Percentiles rank a stretch among this genome's conserved stretches.
Evolutionary conservation across 1,140 invertebrate genomes (phyloP).

Genomic region (Chymomyza costata): DNA sequence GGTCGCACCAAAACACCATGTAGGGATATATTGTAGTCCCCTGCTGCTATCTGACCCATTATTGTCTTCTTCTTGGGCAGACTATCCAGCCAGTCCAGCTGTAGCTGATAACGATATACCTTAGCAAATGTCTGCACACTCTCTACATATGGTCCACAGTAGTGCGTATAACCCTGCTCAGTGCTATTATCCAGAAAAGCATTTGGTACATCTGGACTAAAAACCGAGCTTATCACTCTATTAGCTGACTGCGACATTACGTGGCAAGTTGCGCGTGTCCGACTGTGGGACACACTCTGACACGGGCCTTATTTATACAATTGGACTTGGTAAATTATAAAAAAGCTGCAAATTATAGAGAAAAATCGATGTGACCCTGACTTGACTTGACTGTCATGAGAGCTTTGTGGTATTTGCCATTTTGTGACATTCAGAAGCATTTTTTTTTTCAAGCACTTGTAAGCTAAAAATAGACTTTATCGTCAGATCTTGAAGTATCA

Average conservation of each 20-base stretch:
- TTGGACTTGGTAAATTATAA: no score
- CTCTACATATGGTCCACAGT: conserved; percentile 9
- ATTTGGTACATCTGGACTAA: conserved; percentile 3
- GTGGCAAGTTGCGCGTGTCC: no score
- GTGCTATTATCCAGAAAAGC: not conserved
- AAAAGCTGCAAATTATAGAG: no score
- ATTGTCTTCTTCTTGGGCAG: not conserved
- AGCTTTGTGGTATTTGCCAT: no score
- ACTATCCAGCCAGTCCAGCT: not conserved
- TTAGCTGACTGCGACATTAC: not conserved
- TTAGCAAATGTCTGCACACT: conserved; percentile 4
- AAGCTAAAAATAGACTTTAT: no score
- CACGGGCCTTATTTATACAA: not conserved
- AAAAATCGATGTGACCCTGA: no score
- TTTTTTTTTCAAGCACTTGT: no score
- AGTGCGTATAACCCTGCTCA: not conserved
- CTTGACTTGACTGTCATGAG: no score
- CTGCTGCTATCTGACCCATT: not conserved
- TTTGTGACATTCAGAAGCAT: no score
- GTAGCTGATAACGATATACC: not conserved
- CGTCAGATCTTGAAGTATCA: no score
- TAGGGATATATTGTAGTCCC: not conserved
- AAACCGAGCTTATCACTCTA: not conserved
- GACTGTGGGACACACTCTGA: not conserved
- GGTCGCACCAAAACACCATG: not conserved